These are phyloP conservation scores for Eristalis arbustorum DNA, from an alignment of 2,888 invertebrate genomes.

Conservation along the genomic window DNA sequence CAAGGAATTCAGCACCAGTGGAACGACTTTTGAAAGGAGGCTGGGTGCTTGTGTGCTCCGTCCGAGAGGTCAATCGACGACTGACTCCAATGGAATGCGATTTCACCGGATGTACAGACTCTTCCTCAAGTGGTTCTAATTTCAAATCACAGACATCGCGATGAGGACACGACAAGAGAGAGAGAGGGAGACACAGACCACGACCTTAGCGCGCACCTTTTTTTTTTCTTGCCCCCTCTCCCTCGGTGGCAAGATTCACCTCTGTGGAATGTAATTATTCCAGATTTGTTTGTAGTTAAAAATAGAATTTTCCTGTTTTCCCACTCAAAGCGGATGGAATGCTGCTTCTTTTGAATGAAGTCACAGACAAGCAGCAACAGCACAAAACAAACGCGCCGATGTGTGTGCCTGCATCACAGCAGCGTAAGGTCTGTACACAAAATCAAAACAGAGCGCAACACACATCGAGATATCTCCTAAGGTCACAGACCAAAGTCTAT, in stretches of 20 bases:
- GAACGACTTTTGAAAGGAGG: constrained; percentile 44
- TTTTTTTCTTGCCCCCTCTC: neutral
- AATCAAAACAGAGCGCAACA: constrained; percentile 63
- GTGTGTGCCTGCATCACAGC: neutral
- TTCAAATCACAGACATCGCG: no score
- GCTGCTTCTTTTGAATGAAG: constrained; percentile 52
- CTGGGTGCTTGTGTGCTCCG: no score
- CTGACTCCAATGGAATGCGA: no score
- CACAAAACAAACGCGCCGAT: no score
- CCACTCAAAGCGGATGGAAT: constrained; percentile 49
- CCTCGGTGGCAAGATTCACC: constrained; percentile 35
- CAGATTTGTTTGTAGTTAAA: constrained; percentile 51
- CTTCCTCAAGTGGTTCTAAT: no score
- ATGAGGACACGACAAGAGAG: neutral
- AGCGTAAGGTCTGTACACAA: neutral
- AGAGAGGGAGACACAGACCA: no score
- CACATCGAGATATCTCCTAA: constrained; percentile 49
- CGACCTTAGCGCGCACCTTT: constrained; percentile 15
- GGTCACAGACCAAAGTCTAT: constrained; percentile 70
- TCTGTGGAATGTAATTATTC: constrained; percentile 62
- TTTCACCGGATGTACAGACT: no score
- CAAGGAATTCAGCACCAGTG: neutral
- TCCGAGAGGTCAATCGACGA: no score
- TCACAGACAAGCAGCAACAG: no score
- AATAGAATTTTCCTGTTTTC: constrained; percentile 66